Evolutionary conservation across 2,113 vertebrate species (phyloP), one percentile per base, ranked within the genome.

Genomic region (Thalassoma bifasciatum): DNA sequence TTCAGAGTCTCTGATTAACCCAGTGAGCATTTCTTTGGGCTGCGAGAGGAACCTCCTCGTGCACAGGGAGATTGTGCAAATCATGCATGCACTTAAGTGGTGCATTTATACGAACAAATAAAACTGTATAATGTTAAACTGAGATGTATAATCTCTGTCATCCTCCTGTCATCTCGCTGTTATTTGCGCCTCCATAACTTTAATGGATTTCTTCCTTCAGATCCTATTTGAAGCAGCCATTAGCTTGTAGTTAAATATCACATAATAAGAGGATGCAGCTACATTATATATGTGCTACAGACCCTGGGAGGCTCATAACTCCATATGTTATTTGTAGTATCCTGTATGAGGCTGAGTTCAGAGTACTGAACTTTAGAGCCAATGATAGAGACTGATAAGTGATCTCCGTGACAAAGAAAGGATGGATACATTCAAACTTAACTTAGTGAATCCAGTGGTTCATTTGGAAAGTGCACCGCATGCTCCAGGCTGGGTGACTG

Each of bases 391-490:
- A 30, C 38, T 49, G 56, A 73, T 10, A 47, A 36, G 24, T 16
- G 23, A 44, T 19, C 17, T 21, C 44, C 53, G 4, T 22, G 12
- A n/a, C 49, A 73, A 30, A 47, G 66, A 57, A 69, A 49, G 11
- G 30, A 21, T 30, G 56, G 63, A 75, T 75, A 52, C 77, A 62
- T 30, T 77, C 60, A 63, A 66, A 56, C 34, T 53, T 65, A 52
- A 44, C 59, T 53, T 51, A 67, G 34, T 40, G 63, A 52, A 44
- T 59, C 50, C 51, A 67, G 34, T 40, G 63, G 63, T 71, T 67
- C 59, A 26, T 44, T 44, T 57, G 23, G 53, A 40, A 26, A 57
- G 40, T 12, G 11, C 6, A 42, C 40, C 51, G 54, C 52, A 21
- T 47, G 52, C 47, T 19, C 11, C 36, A 14, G 36, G 34, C 56